Conservation (phyloP, 2,797 vertebrate species). For the Chelmon rostratus region DNA sequence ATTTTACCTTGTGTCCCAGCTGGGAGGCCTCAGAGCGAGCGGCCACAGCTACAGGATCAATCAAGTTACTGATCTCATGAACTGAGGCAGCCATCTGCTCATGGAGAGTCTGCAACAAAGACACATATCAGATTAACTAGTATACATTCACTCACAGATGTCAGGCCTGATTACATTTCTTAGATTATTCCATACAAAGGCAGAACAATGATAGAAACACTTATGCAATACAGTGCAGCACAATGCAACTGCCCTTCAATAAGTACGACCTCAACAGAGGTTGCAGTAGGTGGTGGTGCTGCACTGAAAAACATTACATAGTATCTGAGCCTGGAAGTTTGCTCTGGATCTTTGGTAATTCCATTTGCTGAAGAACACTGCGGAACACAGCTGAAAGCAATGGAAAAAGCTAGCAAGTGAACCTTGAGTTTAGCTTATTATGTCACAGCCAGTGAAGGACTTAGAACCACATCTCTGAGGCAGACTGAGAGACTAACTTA, state of each 20-base stretch:
- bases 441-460: too few relatives aligned
- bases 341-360: neutral
- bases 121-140: neutral
- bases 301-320: neutral
- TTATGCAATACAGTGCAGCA: too few relatives aligned
- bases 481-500: neutral
- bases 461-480: neutral
- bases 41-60: constrained; percentile 93
- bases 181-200: neutral
- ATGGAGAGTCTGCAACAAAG: constrained; percentile 89
- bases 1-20: constrained; percentile 95
- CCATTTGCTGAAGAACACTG: neutral
- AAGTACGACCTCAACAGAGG: too few relatives aligned
- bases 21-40: constrained; percentile 95
- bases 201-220: neutral
- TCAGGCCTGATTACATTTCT: neutral
- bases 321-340: neutral
- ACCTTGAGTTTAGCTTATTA: neutral
- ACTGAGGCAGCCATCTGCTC: constrained; percentile 98
- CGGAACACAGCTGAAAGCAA: neutral
- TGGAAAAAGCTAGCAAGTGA: neutral
- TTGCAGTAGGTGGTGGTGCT: neutral
- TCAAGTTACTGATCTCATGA: constrained; percentile 96
- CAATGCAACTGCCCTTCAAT: neutral
- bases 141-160: constrained; percentile 1